Base-by-base conservation (phyloP, 2,888 invertebrate genomes). In the Loripinus fragilis region DNA sequence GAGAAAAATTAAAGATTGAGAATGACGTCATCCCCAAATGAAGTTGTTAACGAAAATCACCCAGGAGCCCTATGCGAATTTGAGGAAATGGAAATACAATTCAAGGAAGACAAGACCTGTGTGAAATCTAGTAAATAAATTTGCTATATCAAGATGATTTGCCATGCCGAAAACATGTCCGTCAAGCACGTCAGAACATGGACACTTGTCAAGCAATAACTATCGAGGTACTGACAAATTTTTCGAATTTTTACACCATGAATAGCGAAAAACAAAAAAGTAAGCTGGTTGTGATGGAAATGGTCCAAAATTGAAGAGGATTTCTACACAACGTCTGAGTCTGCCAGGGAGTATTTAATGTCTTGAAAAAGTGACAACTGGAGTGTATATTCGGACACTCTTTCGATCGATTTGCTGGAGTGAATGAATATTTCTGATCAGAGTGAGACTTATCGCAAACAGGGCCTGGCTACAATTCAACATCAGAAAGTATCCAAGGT, bases 311-410 rank as follows among this genome's bases (percentile, higher is more conserved):
- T 41, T 15, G 67, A 67, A 67, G 45, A 41, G n/a, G 65, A 67
- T 25, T 67, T 67, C 45, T 67, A 41, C 17, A 45, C 42, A 28
- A 28, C 67, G 15, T 42, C 41, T 20, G 67, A 67, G 25, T 15
- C 67, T 17, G 67, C 67, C 15, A 41, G 67, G 41, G 67, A 67
- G 15, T 67, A 67, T 67, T 67, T 67, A 17, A 42, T 42, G 3
- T 5, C 67, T 3, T 20, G 67, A 67, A 67, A 42, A 67, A 42
- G 23, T 45, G 65, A 65, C 33, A 65, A 65, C 5, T 65, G 35
- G 23, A 67, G 67, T 67, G 67, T 67, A 41, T n/a, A 41, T 17
- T 67, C 42, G 42, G 67, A 67, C 41, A 67, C 28, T 41, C 42
- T 67, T 28, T 8, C 41, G 17, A 67, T 67, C 12, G 5, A 67